Base-by-base conservation (phyloP, 2,113 vertebrate genomes). In the Parus major region DNA sequence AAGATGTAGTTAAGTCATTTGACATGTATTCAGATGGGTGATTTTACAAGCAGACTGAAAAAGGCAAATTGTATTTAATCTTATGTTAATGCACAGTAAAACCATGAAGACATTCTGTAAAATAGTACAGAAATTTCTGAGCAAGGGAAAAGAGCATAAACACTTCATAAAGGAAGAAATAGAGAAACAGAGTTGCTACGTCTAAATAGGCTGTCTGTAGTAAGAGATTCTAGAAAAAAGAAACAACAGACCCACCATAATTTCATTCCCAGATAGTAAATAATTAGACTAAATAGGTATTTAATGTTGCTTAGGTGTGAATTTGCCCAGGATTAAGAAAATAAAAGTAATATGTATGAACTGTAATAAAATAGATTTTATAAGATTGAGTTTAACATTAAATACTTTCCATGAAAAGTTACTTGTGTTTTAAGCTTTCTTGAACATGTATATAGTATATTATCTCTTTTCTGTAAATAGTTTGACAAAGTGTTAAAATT, bases 1-100 rank as follows among this genome's bases (percentile, higher is more conserved):
- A 97, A 92, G 4, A 61, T 33, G 2, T 50, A 57, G 60, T 95
- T 95, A 96, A 85, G 56, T 93, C 12, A 78, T 78, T 82, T 56
- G 47, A 49, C n/a, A 77, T 50, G 29, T 27, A 66, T 42, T 29
- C 11, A 92, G 72, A 50, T 4, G 5, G 7, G 0, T 56, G 19
- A 63, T 80, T 96, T 87, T 90, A 49, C 25, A 68, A 91, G 20
- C 22, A 55, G 39, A 49, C 15, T 35, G 35, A 68, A 82, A 89
- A 90, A 90, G 22, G 18, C 9, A 85, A 84, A 65, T 57, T 75
- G 21, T 21, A 50, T 65, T 92, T 79, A 7, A 64, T 78, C 17
- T 52, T 25, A 24, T 5, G 15, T 47, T 82, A 86, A 65, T 11
- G 5, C n/a, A 52, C 8, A 71, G 5, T 64, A 52, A 80, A 95